Conservation (phyloP, 2,113 vertebrate genomes). For the Pongo pygmaeus region DNA sequence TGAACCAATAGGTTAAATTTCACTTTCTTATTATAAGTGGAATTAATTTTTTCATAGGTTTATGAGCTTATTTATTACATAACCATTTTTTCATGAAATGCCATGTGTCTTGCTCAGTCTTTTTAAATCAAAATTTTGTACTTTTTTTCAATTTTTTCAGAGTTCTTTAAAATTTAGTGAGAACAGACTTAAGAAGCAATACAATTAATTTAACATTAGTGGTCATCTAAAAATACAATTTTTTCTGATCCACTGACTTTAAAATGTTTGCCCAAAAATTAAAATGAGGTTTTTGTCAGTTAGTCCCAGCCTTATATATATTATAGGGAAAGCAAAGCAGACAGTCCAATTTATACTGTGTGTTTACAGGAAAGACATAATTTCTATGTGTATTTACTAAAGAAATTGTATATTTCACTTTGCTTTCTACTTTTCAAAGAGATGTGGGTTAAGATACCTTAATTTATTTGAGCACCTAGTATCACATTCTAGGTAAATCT, state of each 20-base stretch:
- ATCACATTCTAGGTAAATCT: neutral
- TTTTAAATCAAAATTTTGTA: neutral
- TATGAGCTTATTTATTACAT: neutral
- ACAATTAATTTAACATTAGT: neutral
- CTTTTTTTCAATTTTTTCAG: neutral
- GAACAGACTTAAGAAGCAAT: neutral
- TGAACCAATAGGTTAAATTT: neutral
- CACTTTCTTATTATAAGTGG: neutral
- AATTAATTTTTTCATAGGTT: neutral
- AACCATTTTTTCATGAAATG: neutral
- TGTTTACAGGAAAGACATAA: neutral
- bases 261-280: neutral
- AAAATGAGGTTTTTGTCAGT: neutral
- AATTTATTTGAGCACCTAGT: neutral
- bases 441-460: neutral
- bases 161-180: neutral
- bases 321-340: no score
- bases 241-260: neutral
- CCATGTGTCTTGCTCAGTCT: neutral
- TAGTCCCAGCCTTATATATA: neutral
- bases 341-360: rapidly evolving
- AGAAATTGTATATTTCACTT: neutral
- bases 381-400: neutral
- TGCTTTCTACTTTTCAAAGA: neutral
- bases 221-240: neutral